These are phyloP conservation scores for Elaeidobius kamerunicus DNA, from an alignment of 2,888 invertebrate species.

Conservation along the genomic window DNA sequence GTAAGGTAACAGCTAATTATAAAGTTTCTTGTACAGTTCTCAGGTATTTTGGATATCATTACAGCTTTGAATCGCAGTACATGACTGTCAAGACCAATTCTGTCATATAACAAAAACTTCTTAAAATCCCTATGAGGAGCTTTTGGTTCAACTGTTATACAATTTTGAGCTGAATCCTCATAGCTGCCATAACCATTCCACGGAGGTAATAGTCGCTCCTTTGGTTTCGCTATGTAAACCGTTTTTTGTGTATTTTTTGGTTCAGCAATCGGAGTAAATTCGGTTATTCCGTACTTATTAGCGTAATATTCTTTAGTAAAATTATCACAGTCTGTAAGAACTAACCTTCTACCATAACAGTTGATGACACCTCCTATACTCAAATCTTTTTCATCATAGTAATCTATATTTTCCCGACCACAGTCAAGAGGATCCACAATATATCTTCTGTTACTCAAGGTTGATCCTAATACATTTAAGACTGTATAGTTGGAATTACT, in stretches of 20 bases:
- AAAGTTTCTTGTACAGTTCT: conserved; percentile 66
- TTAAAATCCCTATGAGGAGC: conserved; percentile 73
- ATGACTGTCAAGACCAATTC: conserved; percentile 70
- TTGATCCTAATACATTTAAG: conserved; percentile 62
- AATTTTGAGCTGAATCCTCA: conserved; percentile 87
- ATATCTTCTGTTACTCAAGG: conserved; percentile 54
- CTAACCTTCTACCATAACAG: conserved; percentile 76
- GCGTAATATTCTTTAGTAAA: conserved; percentile 84
- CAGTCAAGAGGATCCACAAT: conserved; percentile 58
- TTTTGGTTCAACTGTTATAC: conserved; percentile 75
- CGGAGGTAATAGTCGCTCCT: conserved; percentile 65
- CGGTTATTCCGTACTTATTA: conserved; percentile 52
- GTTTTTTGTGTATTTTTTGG: conserved; percentile 48
- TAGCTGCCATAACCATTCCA: conserved; percentile 90
- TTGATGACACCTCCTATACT: conserved; percentile 74
- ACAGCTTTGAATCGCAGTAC: conserved; percentile 76
- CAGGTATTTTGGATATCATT: conserved; percentile 68
- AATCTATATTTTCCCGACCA: conserved; percentile 51
- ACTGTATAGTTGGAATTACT: conserved; percentile 53
- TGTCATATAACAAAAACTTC: conserved; percentile 78
- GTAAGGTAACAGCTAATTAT: conserved; percentile 77
- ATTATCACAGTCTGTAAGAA: conserved; percentile 79
- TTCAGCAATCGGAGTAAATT: conserved; percentile 59
- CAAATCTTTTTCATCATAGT: conserved; percentile 71
- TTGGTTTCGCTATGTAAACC: conserved; percentile 40